Percentiles rank a stretch among this genome's conserved stretches.
phyloP scores from a whole-genome alignment of 2,113 vertebrate genomes.

The Hystrix cristata region DNA sequence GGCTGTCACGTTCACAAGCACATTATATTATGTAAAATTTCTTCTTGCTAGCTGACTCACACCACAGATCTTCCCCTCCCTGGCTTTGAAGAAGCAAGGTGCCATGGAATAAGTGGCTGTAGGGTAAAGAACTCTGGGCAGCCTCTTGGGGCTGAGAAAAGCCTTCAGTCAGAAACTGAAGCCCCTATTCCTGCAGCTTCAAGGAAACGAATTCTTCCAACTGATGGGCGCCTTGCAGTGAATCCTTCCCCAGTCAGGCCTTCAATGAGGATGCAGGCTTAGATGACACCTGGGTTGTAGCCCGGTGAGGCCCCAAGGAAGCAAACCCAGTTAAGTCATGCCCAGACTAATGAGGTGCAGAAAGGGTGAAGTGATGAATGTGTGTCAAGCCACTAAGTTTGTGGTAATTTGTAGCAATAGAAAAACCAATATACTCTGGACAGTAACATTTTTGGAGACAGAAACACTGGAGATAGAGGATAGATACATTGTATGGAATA shows the following conservation, averaged over 20 bases:
- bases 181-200: not conserved
- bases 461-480: not conserved
- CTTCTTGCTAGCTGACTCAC: not conserved
- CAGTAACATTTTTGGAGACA: not conserved
- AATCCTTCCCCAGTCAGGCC: not conserved
- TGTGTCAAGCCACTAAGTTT: not conserved
- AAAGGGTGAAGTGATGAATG: not conserved
- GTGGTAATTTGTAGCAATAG: not conserved
- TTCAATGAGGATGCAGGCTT: not conserved
- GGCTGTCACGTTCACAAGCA: not conserved
- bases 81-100: slow-evolving; percentile 1
- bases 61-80: not conserved
- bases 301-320: not conserved
- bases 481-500: slow-evolving; percentile 11
- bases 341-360: not conserved
- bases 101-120: not conserved
- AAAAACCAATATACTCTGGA: not conserved
- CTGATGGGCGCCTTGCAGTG: not conserved
- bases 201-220: slow-evolving; percentile 22
- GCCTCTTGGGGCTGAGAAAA: not conserved
- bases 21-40: not conserved
- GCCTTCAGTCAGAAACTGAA: not conserved
- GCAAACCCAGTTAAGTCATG: not conserved
- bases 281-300: not conserved
- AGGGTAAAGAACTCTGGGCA: not conserved